A percentile compares a stretch with the other conserved stretches of the same genome.
phyloP scores from a whole-genome alignment of 2,113 vertebrate genomes.

The Dermatemys mawii region DNA sequence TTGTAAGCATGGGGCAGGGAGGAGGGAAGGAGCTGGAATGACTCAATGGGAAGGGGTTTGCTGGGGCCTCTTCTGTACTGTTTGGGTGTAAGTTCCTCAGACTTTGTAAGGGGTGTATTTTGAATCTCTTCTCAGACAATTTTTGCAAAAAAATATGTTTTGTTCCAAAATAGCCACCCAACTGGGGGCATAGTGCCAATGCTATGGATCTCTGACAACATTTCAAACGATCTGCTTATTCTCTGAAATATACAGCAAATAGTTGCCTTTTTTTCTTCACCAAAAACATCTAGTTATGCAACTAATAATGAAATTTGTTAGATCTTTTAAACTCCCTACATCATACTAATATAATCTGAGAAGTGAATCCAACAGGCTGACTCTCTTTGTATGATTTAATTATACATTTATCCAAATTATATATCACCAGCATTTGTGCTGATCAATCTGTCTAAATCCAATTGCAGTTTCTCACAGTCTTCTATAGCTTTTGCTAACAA shows the following conservation, averaged over 20 bases:
- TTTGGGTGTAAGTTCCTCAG: too few species aligned
- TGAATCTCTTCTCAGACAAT: too few species aligned
- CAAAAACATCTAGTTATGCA: not conserved
- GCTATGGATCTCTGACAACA: not conserved
- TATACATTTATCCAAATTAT: not conserved
- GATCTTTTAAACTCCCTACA: not conserved
- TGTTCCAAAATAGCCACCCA: too few species aligned
- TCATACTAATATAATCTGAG: not conserved
- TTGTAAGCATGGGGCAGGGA: too few species aligned
- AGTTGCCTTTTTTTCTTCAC: not conserved
- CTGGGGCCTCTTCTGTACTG: too few species aligned
- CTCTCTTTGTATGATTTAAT: not conserved
- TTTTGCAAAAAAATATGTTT: too few species aligned
- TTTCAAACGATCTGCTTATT: not conserved
- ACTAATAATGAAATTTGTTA: not conserved
- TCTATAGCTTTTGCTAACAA: not conserved
- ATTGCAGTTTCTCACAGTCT: not conserved
- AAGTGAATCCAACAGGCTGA: not conserved
- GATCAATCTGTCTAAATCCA: not conserved
- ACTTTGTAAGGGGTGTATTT: too few species aligned
- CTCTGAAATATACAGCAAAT: not conserved
- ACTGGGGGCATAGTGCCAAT: not conserved
- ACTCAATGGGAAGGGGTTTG: too few species aligned
- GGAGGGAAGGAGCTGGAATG: too few species aligned
- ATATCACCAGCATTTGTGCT: not conserved